Percentiles rank a stretch among this genome's conserved stretches.
Conservation (phyloP, 1,140 invertebrate genomes). For the Paramacrobiotus metropolitanus region DNA sequence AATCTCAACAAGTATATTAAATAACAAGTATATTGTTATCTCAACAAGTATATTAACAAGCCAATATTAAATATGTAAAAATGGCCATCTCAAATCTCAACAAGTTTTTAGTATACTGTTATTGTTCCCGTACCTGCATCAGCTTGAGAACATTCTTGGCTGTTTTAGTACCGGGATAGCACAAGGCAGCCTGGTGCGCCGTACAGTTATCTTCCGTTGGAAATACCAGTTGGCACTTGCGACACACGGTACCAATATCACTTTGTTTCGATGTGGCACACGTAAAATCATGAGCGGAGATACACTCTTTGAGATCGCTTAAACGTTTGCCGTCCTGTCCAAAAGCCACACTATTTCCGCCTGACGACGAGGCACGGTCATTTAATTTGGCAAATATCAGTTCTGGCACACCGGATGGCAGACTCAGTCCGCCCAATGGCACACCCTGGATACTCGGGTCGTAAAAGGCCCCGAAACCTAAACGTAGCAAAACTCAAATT, state of each 20-base stretch:
- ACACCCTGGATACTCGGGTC: conserved; percentile 26
- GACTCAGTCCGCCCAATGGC: conserved; percentile 27
- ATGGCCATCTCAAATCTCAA: neutral
- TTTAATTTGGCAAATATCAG: conserved; percentile 13
- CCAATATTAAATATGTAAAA: neutral
- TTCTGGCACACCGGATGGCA: conserved; percentile 25
- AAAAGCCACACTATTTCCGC: conserved; percentile 22
- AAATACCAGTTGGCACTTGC: conserved; percentile 57
- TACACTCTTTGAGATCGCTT: conserved; percentile 19
- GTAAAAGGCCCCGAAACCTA: conserved; percentile 13
- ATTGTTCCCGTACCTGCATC: conserved; percentile 16
- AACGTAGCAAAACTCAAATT: too few species aligned
- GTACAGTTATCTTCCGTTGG: conserved; percentile 42
- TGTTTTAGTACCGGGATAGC: conserved; percentile 21
- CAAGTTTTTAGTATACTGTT: too few species aligned
- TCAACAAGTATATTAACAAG: too few species aligned
- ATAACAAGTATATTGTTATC: too few species aligned
- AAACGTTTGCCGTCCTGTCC: conserved; percentile 26
- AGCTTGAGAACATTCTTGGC: conserved; percentile 22
- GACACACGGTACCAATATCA: conserved; percentile 58
- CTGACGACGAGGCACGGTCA: conserved; percentile 12
- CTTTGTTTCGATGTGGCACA: conserved; percentile 34
- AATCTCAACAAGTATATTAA: neutral
- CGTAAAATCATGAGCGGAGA: conserved; percentile 17
- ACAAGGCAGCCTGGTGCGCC: conserved; percentile 40